These are phyloP conservation scores for Tribolium freemani DNA, from an alignment of 2,888 invertebrate species.

Conservation along the genomic window DNA sequence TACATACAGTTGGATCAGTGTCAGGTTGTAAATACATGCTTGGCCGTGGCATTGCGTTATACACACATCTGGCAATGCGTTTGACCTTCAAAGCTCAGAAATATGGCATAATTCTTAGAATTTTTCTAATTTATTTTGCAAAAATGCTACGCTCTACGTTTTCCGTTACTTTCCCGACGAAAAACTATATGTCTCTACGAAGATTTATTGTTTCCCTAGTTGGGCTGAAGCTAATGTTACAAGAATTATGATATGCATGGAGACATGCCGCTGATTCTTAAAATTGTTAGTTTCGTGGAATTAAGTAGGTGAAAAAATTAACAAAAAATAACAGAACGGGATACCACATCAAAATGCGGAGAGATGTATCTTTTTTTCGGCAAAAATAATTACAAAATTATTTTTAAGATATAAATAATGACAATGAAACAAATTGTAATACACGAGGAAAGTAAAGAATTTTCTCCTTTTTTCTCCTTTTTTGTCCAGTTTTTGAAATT, in stretches of 20 bases:
- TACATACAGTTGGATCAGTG: slow-evolving; percentile 51
- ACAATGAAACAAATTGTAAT: too few relatives aligned
- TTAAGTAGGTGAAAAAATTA: background rate
- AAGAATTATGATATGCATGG: background rate
- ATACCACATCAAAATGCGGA: background rate
- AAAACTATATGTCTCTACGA: background rate
- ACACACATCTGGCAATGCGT: slow-evolving; percentile 52
- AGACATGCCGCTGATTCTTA: background rate
- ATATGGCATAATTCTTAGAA: slow-evolving; percentile 47
- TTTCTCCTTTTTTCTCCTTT: too few relatives aligned
- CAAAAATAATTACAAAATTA: too few relatives aligned
- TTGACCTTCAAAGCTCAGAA: slow-evolving; percentile 48
- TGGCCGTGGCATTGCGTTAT: slow-evolving; percentile 56
- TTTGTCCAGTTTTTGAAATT: background rate
- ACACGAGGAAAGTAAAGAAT: too few relatives aligned
- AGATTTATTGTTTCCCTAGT: background rate
- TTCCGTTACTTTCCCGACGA: background rate
- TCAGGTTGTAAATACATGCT: slow-evolving; percentile 57
- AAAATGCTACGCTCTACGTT: background rate
- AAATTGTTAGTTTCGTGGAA: background rate
- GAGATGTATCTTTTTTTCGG: too few relatives aligned
- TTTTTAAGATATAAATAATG: too few relatives aligned
- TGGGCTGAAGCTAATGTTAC: background rate
- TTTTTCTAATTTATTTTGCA: slow-evolving; percentile 4
- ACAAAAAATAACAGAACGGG: background rate